A percentile compares a stretch with the other conserved stretches of the same genome.
Conservation (phyloP, 1,140 invertebrate species). For the Pseudomyrmex cubaensis region DNA sequence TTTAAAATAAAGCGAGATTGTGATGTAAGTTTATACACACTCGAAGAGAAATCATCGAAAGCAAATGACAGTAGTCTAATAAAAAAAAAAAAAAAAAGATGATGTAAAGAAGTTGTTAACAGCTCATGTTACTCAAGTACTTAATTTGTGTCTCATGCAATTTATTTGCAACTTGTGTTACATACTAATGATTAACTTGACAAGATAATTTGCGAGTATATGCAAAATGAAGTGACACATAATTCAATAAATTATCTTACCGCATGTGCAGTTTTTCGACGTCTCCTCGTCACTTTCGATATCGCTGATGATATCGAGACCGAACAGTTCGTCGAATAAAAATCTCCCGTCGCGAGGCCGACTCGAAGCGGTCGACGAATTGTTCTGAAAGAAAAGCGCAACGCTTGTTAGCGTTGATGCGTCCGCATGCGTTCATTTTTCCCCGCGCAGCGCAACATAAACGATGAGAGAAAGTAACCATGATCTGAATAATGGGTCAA, state of each 20-base stretch:
- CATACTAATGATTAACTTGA: too few relatives aligned
- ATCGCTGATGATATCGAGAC: slow-evolving; percentile 82
- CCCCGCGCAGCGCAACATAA: slow-evolving; percentile 53
- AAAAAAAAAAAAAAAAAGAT: too few relatives aligned
- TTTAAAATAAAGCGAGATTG: too few relatives aligned
- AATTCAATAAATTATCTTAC: slow-evolving; percentile 80
- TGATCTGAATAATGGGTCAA: slow-evolving; percentile 77
- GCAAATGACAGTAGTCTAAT: too few relatives aligned
- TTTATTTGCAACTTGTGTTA: too few relatives aligned
- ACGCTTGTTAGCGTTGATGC: slow-evolving; percentile 5
- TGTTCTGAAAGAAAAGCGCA: slow-evolving; percentile 69
- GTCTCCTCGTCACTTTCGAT: slow-evolving; percentile 84
- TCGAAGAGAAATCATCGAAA: too few relatives aligned
- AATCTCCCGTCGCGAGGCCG: slow-evolving; percentile 85
- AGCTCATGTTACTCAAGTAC: too few relatives aligned
- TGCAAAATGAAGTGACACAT: too few relatives aligned
- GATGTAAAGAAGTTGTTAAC: too few relatives aligned
- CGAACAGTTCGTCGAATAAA: slow-evolving; percentile 88
- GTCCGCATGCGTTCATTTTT: slow-evolving; percentile 72
- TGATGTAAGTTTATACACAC: too few relatives aligned
- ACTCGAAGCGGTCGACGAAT: slow-evolving; percentile 40
- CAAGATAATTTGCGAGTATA: too few relatives aligned
- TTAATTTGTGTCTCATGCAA: too few relatives aligned
- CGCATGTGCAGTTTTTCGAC: slow-evolving; percentile 87
- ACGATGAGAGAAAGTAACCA: slow-evolving; percentile 77